Base-by-base conservation (phyloP, 2,113 vertebrate genomes). In the Athene noctua region DNA sequence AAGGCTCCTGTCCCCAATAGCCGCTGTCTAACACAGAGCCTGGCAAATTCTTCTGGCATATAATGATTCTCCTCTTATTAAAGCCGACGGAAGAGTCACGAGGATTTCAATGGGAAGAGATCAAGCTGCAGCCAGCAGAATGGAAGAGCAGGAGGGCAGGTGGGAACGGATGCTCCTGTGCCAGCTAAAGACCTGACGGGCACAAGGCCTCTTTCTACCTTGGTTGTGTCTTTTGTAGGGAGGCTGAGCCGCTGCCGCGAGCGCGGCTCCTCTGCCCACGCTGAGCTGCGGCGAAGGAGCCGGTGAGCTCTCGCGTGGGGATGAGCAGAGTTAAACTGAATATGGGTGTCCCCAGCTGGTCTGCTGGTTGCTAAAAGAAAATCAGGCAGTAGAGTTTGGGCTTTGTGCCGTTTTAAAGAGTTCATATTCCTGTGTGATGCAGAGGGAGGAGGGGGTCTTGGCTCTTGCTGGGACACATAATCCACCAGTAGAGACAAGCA, bases 271-370 rank as follows among this genome's bases (percentile, higher is more conserved):
- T 22, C 66, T 9, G 47, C 55, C 62, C 61, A 6, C 0, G 2
- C 40, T 27, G 61, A 32, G 73, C n/a, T 9, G 26, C 4, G 2
- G 23, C 2, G 2, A 42, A 57, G 55, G 44, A 63, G 49, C 61
- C 30, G 22, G 59, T 2, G 40, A 44, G 59, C 32, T 42, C 59
- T 62, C 5, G 2, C 2, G 0, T 0, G 6, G 49, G 36, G 36
- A 62, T 26, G 26, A 65, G 62, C 15, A 34, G 38, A 61, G 46
- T 26, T 42, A 44, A 75, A 26, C 22, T 7, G 36, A 18, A 29
- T 15, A 10, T 27, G 54, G 44, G 18, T 17, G 22, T 12, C 12
- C 79, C 9, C 1, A 2, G 26, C 61, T 21, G 30, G 32, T 47
- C 63, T 77, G 75, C 58, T 4, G 2, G 26, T 20, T 4, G 5